Conservation (phyloP, 1,140 invertebrate species). For the Psix sp. region DNA sequence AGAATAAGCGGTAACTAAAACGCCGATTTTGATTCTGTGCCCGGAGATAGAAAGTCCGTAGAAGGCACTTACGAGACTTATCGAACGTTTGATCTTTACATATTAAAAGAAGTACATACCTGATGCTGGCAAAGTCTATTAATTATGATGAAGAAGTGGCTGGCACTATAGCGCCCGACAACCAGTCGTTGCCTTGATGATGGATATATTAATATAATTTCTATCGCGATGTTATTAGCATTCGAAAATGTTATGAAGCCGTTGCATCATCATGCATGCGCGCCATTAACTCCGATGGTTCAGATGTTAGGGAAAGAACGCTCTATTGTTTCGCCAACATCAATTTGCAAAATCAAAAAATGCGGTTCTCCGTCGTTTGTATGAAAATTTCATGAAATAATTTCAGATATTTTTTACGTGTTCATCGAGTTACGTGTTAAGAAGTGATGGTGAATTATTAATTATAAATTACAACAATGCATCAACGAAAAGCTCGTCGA, state of each 20-base stretch:
- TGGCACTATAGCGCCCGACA: conserved; percentile 56
- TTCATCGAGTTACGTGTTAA: too few relatives aligned
- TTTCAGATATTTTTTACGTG: too few relatives aligned
- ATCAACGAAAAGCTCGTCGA: conserved; percentile 17
- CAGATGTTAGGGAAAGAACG: conserved; percentile 41
- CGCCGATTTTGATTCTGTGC: conserved; percentile 25
- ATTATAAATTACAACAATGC: conserved; percentile 43
- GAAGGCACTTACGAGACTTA: conserved; percentile 33
- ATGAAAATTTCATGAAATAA: conserved; percentile 16
- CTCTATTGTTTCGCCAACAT: neutral
- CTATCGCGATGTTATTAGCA: conserved; percentile 61
- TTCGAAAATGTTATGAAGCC: conserved; percentile 65
- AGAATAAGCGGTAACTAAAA: conserved; percentile 7
- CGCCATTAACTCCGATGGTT: conserved; percentile 48
- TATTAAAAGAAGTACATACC: conserved; percentile 62
- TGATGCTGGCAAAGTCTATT: conserved; percentile 60
- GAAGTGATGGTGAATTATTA: conserved; percentile 21
- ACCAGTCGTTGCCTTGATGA: conserved; percentile 46
- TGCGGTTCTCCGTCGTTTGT: too few relatives aligned
- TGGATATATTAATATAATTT: conserved; percentile 65
- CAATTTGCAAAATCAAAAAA: too few relatives aligned
- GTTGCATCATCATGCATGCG: conserved; percentile 59
- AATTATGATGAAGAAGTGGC: conserved; percentile 68
- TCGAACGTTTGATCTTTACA: conserved; percentile 68
- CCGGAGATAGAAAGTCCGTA: conserved; percentile 60